These are phyloP conservation scores for Chloropsis hardwickii DNA, from an alignment of 2,113 vertebrate genomes.

Conservation along the genomic window DNA sequence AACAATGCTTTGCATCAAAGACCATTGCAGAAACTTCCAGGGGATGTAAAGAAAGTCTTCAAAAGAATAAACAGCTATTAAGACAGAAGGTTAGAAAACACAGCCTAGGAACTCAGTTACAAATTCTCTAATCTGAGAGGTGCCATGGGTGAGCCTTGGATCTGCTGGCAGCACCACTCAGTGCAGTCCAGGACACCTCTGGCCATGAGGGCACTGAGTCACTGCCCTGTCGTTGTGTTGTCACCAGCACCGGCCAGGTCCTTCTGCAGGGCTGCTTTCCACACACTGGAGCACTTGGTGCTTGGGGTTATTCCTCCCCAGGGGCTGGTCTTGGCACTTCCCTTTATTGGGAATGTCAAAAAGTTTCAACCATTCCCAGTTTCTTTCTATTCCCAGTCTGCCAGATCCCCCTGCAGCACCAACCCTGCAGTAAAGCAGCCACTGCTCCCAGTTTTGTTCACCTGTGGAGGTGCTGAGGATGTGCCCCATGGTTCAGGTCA, in stretches of 20 bases:
- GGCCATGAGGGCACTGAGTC: background rate
- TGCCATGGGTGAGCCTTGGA: background rate
- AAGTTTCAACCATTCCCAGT: too few relatives aligned
- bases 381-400: background rate
- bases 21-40: background rate
- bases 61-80: background rate
- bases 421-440: background rate
- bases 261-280: background rate
- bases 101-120: background rate
- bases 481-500: background rate
- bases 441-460: background rate
- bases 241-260: background rate
- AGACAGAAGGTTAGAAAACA: background rate
- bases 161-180: background rate
- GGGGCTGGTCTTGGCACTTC: too few relatives aligned
- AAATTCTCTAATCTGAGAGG: background rate
- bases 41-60: background rate
- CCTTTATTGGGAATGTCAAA: background rate
- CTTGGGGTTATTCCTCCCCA: background rate
- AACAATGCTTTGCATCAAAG: background rate
- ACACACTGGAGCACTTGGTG: background rate
- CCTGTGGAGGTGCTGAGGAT: background rate
- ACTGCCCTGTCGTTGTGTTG: background rate
- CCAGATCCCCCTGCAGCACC: background rate
- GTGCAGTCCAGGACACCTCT: background rate